Evolutionary conservation across 2,888 invertebrate species (phyloP), one percentile per base, ranked within the genome.

Genomic region (Drosophila testacea): DNA sequence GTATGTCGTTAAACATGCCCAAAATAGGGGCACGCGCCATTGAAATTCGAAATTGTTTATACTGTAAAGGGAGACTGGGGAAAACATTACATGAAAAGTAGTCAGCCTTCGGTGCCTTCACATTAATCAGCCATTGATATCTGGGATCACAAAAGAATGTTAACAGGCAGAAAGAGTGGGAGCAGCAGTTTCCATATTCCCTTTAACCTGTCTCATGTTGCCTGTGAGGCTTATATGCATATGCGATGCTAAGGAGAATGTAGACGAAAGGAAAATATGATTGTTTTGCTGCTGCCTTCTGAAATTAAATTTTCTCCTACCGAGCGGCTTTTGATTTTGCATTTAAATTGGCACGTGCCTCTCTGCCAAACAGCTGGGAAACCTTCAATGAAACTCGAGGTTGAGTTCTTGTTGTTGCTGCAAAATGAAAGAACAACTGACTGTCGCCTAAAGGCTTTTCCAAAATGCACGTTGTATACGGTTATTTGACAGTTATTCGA

Each of bases 341-440:
- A 83, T 83, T 88, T 83, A 86, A 83, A 88, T 83, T 83, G 83
- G 79, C 89, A 88, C 89, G 89, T 88, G 89, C 81, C 87, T 60
- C 65, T 60, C 57, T 52, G 48, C 73, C 84, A 83, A 88, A 79
- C 83, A 86, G 81, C 71, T 87, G 84, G 71, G 81, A 28, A 71
- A 65, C 50, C 42, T 79, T 65, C 63, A 59, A 41, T 28, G 69
- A 55, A 57, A 50, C 57, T 51, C 32, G 51, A 39, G 63, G 22
- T 10, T 48, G 13, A 13, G 41, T 10, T 27, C 39, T n/a, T 57
- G 63, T 44, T 50, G 64, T 39, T 50, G 70, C 50, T 66, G 66
- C 63, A 67, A 61, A 77, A 73, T 63, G 69, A 78, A 75, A 68
- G 56, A 78, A 78, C 62, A 78, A 78, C 75, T 68, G 59, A 50